Conservation (phyloP, 2,797 vertebrate genomes). For the Cichlasoma orientale region DNA sequence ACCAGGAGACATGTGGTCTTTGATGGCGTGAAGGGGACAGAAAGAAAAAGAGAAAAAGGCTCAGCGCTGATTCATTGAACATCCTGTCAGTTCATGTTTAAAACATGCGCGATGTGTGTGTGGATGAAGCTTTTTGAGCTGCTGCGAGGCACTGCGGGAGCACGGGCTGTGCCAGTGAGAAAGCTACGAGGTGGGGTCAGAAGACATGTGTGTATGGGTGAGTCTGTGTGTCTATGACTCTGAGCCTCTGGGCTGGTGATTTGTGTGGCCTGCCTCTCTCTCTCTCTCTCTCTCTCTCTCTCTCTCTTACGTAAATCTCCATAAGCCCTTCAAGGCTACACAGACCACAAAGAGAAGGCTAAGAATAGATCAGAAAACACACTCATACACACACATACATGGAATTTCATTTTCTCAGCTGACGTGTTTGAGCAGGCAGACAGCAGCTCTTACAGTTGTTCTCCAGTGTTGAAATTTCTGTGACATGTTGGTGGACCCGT, state of each 20-base stretch:
- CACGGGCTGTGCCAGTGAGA: conserved; percentile 12
- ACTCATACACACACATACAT: conserved; percentile 30
- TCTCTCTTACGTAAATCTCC: conserved; percentile 65
- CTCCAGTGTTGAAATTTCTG: conserved; percentile 9
- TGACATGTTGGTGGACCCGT: conserved; percentile 19
- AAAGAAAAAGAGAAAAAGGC: conserved; percentile 10
- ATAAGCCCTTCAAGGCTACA: conserved; percentile 64
- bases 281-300: conserved; percentile 40
- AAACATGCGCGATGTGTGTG: conserved; percentile 31
- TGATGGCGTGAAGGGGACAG: conserved; percentile 35
- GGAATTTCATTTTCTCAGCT: conserved; percentile 42
- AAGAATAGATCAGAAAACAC: conserved; percentile 62
- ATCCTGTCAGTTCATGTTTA: conserved; percentile 53
- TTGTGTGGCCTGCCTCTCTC: conserved; percentile 42
- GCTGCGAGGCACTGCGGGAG: conserved; percentile 38
- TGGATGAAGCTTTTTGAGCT: conserved; percentile 35
- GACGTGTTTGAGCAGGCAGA: conserved; percentile 51
- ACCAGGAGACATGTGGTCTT: conserved; percentile 12
- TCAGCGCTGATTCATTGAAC: conserved; percentile 38
- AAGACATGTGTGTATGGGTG: conserved; percentile 4
- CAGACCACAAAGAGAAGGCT: conserved; percentile 62
- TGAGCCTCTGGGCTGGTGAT: conserved; percentile 51
- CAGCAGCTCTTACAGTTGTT: conserved; percentile 27
- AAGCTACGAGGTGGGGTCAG: conserved; percentile 20
- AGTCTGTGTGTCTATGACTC: conserved; percentile 17